These are phyloP conservation scores for Epirrita christyi DNA, from an alignment of 2,888 invertebrate genomes.

Conservation along the genomic window DNA sequence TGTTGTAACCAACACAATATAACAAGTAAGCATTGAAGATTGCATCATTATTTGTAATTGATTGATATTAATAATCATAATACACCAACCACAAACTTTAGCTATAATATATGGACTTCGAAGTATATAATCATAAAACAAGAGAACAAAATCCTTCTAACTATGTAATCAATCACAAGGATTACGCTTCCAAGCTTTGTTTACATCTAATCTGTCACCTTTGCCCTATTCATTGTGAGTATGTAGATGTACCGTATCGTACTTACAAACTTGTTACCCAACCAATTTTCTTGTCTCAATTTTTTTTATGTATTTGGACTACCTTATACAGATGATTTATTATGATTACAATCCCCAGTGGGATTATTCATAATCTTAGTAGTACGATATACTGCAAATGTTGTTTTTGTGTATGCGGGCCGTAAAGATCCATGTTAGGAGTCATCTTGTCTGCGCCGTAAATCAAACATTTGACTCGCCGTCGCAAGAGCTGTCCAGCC, in stretches of 20 bases:
- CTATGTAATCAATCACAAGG: conserved; percentile 19
- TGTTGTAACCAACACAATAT: no score
- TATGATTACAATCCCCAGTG: conserved; percentile 15
- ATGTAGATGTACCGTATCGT: conserved; percentile 4
- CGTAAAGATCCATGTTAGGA: conserved; percentile 41
- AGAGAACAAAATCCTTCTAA: background rate
- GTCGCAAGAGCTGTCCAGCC: conserved; percentile 63
- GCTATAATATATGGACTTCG: no score
- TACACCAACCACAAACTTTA: no score
- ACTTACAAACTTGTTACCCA: conserved; percentile 6
- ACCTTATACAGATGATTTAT: conserved; percentile 20
- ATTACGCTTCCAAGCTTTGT: conserved; percentile 15
- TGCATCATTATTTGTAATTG: background rate
- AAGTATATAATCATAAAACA: no score
- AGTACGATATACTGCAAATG: conserved; percentile 11
- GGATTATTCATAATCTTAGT: conserved; percentile 8
- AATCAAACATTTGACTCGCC: conserved; percentile 72
- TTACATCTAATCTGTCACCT: conserved; percentile 8
- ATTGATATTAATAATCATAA: no score
- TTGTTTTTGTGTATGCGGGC: conserved; percentile 33
- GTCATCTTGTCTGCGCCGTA: conserved; percentile 59
- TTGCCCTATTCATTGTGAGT: conserved; percentile 13
- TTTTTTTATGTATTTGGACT: conserved; percentile 9
- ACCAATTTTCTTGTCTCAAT: conserved; percentile 7
- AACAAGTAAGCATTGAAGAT: background rate